Base-by-base conservation (phyloP, 2,888 invertebrate genomes). In the Cantharis flavilabris region DNA sequence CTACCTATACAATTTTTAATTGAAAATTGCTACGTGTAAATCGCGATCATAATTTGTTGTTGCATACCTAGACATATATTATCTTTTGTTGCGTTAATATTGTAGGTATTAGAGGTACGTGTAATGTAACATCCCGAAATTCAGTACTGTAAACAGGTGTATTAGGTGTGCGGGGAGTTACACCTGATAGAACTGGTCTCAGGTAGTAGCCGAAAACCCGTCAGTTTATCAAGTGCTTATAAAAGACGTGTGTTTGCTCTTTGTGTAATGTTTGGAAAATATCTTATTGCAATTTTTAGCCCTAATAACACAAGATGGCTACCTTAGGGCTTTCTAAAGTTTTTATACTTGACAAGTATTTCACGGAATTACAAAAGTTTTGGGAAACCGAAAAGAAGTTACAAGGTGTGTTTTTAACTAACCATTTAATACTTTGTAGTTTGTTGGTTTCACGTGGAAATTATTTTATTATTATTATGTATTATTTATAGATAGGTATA, bases 301-400 rank as follows among this genome's bases (percentile, higher is more conserved):
- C 79, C 79, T 77, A 75, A 76, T 74, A 73, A 69, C 30, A 63
- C 77, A 77, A 89, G 90, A 97, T 97, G 97, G 97, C 97, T 92
- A 97, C 97, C 90, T 93, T 97, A 91, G 97, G 97, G 92, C 94
- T 97, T 86, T 97, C 97, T 89, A 97, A 97, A 92, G 97, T 97
- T 90, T 97, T 97, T 93, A 97, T 97, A 89, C 93, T 97, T 92
- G 97, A 97, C 94, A 97, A 97, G 90, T 97, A 97, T 90, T 97
- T 97, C 91, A 97, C 96, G 84, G 97, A 97, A 91, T 92, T 98
- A 89, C 97, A 97, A 89, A 97, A 97, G 91, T 96, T 97, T 91
- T 96, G 97, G 96, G 97, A 97, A 90, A 96, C 97, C 81, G 98
- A 98, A 90, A 97, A 97, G 91, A 97, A 97, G 90, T 91, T 97